Base-by-base conservation (phyloP, 2,888 invertebrate genomes). In the Pecten maximus region DNA sequence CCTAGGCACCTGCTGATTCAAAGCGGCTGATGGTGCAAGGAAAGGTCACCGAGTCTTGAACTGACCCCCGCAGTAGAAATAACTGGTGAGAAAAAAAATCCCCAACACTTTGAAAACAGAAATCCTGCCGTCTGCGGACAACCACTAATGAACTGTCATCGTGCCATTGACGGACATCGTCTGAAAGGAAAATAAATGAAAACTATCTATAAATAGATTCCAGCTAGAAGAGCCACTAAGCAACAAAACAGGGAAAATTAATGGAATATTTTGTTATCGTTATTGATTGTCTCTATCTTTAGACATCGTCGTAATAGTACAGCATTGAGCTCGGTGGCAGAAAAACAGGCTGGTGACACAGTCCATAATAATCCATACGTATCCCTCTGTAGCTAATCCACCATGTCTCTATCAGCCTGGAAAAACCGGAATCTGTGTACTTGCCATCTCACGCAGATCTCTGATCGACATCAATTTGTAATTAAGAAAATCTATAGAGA, bases 91-190 rank as follows among this genome's bases (percentile, higher is more conserved):
- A 50, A 50, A 50, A 50, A 50, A 50, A n/a, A n/a, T 60, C 4
- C 60, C 28, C 60, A 0, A 28, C 28, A 60, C 60, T 60, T 28
- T 60, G n/a, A n/a, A 60, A 60, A 60, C 60, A 60, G 60, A 60
- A 60, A 15, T 16, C 60, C 60, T 60, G n/a, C 10, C 4, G 60
- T 60, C 60, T 60, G 60, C 60, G 28, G 60, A 60, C 60, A 60
- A 60, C 60, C 60, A 60, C 60, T 60, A 60, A 60, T 60, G 60
- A 60, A 60, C 60, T 60, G 60, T 60, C 60, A 60, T 60, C 60
- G 28, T 60, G 60, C 28, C 60, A 60, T 60, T 28, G 60, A 60
- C 10, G 60, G 60, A 60, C 60, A 28, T 60, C 60, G 60, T 60
- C 60, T 60, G 60, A 60, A 60, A 60, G 60, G 60, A 60, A 60